Percentiles rank a stretch among this genome's conserved stretches.
These are phyloP conservation scores for Xyliphius kryptos DNA, from an alignment of 2,113 vertebrate genomes.

Conservation along the genomic window DNA sequence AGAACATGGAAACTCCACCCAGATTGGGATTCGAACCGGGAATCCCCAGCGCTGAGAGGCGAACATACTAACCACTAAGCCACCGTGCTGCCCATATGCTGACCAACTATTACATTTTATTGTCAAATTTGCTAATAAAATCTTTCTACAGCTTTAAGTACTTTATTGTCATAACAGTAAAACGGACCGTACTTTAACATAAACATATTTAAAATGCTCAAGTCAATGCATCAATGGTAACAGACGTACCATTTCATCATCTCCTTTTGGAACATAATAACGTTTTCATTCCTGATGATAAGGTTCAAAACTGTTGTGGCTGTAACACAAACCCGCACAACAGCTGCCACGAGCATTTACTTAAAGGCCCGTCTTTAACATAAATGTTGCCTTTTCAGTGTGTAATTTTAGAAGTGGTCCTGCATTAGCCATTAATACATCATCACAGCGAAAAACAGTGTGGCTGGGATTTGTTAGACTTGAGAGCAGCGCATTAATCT, in stretches of 20 bases:
- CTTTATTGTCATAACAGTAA: too few species aligned
- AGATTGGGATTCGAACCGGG: too few species aligned
- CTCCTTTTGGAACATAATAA: constrained; percentile 8
- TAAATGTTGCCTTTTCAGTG: constrained; percentile 7
- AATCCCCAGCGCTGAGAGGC: too few species aligned
- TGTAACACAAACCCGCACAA: constrained; percentile 24
- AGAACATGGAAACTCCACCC: too few species aligned
- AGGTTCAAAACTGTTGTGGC: constrained; percentile 3
- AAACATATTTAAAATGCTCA: constrained; percentile 11
- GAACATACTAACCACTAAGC: too few species aligned
- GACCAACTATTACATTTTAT: too few species aligned
- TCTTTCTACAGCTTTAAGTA: too few species aligned
- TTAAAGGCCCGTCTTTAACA: constrained; percentile 25
- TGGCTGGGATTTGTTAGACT: constrained; percentile 5
- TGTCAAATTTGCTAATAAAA: too few species aligned
- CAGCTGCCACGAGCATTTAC: constrained; percentile 38
- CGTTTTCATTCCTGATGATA: constrained; percentile 10
- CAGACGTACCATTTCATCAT: background rate
- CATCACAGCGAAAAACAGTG: constrained; percentile 17
- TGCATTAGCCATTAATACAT: constrained; percentile 5
- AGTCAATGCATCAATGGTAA: background rate
- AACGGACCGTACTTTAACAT: too few species aligned
- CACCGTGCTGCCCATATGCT: too few species aligned
- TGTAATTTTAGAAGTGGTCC: constrained; percentile 15
- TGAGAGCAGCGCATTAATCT: constrained; percentile 7